phyloP scores from a whole-genome alignment of 1,140 invertebrate species.

The Drosophila triauraria region DNA sequence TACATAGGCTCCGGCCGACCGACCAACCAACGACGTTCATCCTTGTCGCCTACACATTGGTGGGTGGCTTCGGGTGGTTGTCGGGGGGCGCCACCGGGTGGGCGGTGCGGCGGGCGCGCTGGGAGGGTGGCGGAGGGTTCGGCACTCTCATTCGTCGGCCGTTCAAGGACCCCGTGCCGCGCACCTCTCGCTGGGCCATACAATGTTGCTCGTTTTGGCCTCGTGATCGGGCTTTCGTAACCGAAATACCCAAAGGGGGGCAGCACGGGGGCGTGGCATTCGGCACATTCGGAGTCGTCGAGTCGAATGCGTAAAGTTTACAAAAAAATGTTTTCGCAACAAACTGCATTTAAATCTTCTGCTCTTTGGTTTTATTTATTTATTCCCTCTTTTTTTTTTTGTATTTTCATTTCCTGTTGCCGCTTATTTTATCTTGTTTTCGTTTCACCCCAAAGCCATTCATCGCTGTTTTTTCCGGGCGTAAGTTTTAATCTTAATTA shows the following conservation, averaged over 20 bases:
- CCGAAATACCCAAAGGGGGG: conserved; percentile 37
- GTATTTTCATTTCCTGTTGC: conserved; percentile 34
- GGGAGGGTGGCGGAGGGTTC: conserved; percentile 48
- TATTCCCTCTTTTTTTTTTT: conserved; percentile 2
- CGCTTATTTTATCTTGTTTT: conserved; percentile 23
- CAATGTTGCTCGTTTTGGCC: conserved; percentile 75
- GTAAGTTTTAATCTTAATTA: conserved; percentile 79
- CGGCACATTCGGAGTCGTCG: conserved; percentile 21
- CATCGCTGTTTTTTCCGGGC: conserved; percentile 42
- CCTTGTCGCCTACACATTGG: conserved; percentile 69
- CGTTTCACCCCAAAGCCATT: conserved; percentile 21
- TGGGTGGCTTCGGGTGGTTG: conserved; percentile 21
- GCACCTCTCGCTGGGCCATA: conserved; percentile 50
- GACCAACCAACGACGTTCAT: conserved; percentile 73
- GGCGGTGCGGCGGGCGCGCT: conserved; percentile 11
- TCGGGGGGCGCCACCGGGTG: conserved; percentile 10
- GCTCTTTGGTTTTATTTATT: conserved; percentile 33
- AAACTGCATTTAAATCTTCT: conserved; percentile 61
- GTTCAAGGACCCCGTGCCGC: conserved; percentile 49
- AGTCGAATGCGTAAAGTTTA: conserved; percentile 69
- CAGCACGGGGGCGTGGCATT: conserved; percentile 15
- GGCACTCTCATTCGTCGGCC: conserved; percentile 77
- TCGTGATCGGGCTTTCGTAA: conserved; percentile 68
- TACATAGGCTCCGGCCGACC: conserved; percentile 71
- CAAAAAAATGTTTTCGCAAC: conserved; percentile 65